A percentile compares a stretch with the other conserved stretches of the same genome.
Conservation (phyloP, 1,140 invertebrate genomes). For the Pseudomyrmex dendroicus region DNA sequence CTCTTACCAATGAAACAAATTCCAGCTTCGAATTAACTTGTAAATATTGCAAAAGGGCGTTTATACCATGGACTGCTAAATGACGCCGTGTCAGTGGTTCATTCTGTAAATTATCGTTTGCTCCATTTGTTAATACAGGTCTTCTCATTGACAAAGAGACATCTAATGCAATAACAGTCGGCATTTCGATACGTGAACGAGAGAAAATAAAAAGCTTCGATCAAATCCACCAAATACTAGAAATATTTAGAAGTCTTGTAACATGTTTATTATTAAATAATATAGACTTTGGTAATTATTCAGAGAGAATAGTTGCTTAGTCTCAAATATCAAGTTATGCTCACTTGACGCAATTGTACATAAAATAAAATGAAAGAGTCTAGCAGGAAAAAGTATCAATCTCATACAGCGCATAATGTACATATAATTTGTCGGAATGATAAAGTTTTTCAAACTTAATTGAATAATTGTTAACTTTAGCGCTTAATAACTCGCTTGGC, state of each 20-base stretch:
- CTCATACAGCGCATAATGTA: too few species aligned
- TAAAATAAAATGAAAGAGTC: too few species aligned
- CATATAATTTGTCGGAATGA: too few species aligned
- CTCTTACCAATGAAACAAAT: constrained; percentile 93
- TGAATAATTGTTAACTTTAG: too few species aligned
- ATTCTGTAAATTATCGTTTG: constrained; percentile 81
- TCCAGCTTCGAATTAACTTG: constrained; percentile 93
- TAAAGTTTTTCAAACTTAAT: too few species aligned
- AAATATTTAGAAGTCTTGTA: constrained; percentile 2
- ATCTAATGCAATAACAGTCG: constrained; percentile 92
- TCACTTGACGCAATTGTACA: too few species aligned
- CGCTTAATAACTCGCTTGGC: too few species aligned
- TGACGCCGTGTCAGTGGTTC: constrained; percentile 87
- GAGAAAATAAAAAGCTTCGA: neutral
- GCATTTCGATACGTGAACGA: constrained; percentile 87
- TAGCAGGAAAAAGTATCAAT: too few species aligned
- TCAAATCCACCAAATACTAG: neutral
- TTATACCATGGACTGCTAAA: constrained; percentile 93
- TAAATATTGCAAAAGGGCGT: constrained; percentile 93
- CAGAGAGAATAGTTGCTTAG: too few species aligned
- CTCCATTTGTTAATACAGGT: constrained; percentile 86
- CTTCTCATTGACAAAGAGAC: constrained; percentile 92
- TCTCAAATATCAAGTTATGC: too few species aligned
- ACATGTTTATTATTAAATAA: neutral
- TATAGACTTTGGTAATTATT: too few species aligned